Evolutionary conservation across 2,888 invertebrate species (phyloP).

Genomic region (Polia nebulosa): DNA sequence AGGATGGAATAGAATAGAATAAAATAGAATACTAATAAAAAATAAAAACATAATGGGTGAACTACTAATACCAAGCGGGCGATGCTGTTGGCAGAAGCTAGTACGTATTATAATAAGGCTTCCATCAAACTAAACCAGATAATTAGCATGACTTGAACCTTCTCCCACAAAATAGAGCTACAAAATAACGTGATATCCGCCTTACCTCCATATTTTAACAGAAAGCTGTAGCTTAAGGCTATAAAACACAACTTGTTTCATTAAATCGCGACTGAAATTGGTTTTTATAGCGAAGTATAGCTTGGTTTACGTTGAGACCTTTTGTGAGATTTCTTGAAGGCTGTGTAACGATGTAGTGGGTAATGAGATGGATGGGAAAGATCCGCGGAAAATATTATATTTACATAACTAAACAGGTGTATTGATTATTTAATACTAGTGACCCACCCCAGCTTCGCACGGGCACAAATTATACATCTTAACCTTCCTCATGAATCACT

Average conservation of each 20-base stretch:
- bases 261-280: slow-evolving; percentile 53
- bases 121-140: slow-evolving; percentile 14
- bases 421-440: background rate
- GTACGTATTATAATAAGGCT: slow-evolving; percentile 9
- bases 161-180: slow-evolving; percentile 16
- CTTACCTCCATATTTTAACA: slow-evolving; percentile 40
- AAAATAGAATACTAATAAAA: no score
- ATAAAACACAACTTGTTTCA: slow-evolving; percentile 50
- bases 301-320: slow-evolving; percentile 21
- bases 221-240: slow-evolving; percentile 38
- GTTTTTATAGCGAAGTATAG: slow-evolving; percentile 44
- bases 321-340: slow-evolving; percentile 33
- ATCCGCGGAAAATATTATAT: background rate
- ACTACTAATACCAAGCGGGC: no score
- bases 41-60: no score
- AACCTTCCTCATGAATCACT: no score
- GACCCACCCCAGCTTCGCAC: no score
- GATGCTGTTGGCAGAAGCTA: no score
- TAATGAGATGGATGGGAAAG: slow-evolving; percentile 51
- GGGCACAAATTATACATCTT: no score
- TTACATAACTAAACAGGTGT: background rate
- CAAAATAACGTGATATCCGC: slow-evolving; percentile 39
- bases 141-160: slow-evolving; percentile 22
- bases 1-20: no score
- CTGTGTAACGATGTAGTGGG: slow-evolving; percentile 39